Evolutionary conservation across 2,797 vertebrate genomes (phyloP).

Genomic region (Phalanger gymnotis): DNA sequence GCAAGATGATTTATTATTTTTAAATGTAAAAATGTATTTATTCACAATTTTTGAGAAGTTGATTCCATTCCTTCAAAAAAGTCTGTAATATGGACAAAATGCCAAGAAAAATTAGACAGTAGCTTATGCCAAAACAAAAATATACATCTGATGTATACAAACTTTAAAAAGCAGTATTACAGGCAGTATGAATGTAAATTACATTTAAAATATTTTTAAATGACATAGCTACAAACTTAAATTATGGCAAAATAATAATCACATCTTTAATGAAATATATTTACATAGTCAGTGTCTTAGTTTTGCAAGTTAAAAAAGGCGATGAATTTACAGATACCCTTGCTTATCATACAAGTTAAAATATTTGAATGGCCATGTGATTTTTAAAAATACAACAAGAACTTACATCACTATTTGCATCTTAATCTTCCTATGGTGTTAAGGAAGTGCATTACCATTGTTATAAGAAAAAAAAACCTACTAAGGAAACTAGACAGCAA

Average conservation of each 20-base stretch:
- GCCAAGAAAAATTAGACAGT: slow-evolving; percentile 76
- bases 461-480: background rate
- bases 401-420: slow-evolving; percentile 60
- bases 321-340: slow-evolving; percentile 48
- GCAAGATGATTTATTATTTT: slow-evolving; percentile 55
- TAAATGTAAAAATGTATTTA: slow-evolving; percentile 83
- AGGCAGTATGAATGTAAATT: slow-evolving; percentile 75
- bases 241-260: slow-evolving; percentile 64
- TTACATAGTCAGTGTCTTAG: slow-evolving; percentile 56
- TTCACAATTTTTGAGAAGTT: slow-evolving; percentile 82
- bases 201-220: slow-evolving; percentile 69
- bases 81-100: slow-evolving; percentile 76
- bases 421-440: slow-evolving; percentile 34
- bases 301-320: slow-evolving; percentile 68
- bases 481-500: slow-evolving; percentile 40
- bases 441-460: slow-evolving; percentile 43
- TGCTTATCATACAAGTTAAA: slow-evolving; percentile 41
- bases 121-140: slow-evolving; percentile 84
- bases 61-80: slow-evolving; percentile 77
- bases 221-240: slow-evolving; percentile 69
- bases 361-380: slow-evolving; percentile 53
- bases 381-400: slow-evolving; percentile 56
- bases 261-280: slow-evolving; percentile 35
- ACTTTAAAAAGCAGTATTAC: slow-evolving; percentile 82
- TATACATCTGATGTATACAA: slow-evolving; percentile 83